Evolutionary conservation across 1,140 invertebrate genomes (phyloP), one percentile per base, ranked within the genome.

Genomic region (Mactra quadrangularis): DNA sequence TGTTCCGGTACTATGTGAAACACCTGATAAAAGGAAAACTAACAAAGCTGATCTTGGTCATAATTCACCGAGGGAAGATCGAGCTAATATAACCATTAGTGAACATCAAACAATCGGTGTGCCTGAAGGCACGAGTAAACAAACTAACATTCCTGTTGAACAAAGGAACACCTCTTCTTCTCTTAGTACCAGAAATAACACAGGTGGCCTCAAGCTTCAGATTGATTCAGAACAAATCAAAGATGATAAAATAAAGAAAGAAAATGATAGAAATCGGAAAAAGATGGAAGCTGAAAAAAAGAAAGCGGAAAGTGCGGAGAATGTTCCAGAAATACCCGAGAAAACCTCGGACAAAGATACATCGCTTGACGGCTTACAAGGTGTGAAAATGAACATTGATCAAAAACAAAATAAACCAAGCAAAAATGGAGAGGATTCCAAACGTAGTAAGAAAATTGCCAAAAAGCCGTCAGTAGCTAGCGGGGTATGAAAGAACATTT

Each of bases 381-480:
- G 45, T 17, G 29, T 41, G 29, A 50, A 50, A 33, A 68, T 50
- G 17, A 68, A 68, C 25, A 68, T 68, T 1, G 64, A 50, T 31
- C 27, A 68, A 4, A 68, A 31, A 17, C 31, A 15, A 29, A 50
- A 25, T 68, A 41, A 50, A 50, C 31, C 13, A 47, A 7, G 22
- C 11, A 38, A 45, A 7, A 41, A 64, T 4, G 7, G 3, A 9
- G 59, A 62, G 29, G 22, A 6, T 15, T 47, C 47, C 41, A 25
- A 47, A 17, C 27, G 15, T 6, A 13, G n/a, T 27, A 50, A 25
- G 41, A 68, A 68, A 50, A 22, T 68, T 1, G 6, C 35, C 13
- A 68, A 68, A 41, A 68, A 68, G 29, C 64, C 64, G 13, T n/a
- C 64, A 29, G 64, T 68, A 31, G 64, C 64, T 11, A 68, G 41